Base-by-base conservation (phyloP, 2,888 invertebrate genomes). In the Hyposoter dolosus region DNA sequence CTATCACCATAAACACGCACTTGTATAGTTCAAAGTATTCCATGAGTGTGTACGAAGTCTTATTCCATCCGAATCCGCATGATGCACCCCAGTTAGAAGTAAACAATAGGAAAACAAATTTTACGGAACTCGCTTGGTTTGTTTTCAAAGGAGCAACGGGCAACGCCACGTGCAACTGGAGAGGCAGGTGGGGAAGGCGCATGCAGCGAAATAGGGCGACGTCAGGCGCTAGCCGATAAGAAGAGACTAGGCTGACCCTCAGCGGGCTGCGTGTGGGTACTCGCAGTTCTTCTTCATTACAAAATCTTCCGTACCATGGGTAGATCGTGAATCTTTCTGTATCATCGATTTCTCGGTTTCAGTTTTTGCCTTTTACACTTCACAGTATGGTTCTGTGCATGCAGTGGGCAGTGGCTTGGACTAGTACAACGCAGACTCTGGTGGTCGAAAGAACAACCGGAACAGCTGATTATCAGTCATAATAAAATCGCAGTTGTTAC, bases 401-500 rank as follows among this genome's bases (percentile, higher is more conserved):
- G 5, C n/a, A 47, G 1, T 50, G 50, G 50, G 5, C n/a, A 47
- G 1, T 50, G 50, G 50, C 6, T n/a, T 53, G 50, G n/a, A 19
- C 23, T 45, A 68, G 68, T 69, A 69, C 45, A 10, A 45, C 40
- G 6, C 45, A 43, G 71, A 23, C 47, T 47, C 32, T 40, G 15
- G 72, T 56, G 50, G 35, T 72, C 32, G 35, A 40, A 32, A 56
- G 72, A 40, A 56, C 32, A 56, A 7, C 23, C 28, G 53, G 0
- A 32, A 72, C 72, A 47, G 76, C 68, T 56, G 72, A 65, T 53
- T 65, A 23, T 53, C 43, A 17, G 56, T 78, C 28, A 43, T 40
- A 47, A 68, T 56, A 35, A 12, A 28, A 43, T 68, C n/a, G 63
- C n/a, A 23, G 32, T 19, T 77, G 77, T 77, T 77, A 78, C 40